phyloP scores from a whole-genome alignment of 2,113 vertebrate species.

The Cebus imitator region DNA sequence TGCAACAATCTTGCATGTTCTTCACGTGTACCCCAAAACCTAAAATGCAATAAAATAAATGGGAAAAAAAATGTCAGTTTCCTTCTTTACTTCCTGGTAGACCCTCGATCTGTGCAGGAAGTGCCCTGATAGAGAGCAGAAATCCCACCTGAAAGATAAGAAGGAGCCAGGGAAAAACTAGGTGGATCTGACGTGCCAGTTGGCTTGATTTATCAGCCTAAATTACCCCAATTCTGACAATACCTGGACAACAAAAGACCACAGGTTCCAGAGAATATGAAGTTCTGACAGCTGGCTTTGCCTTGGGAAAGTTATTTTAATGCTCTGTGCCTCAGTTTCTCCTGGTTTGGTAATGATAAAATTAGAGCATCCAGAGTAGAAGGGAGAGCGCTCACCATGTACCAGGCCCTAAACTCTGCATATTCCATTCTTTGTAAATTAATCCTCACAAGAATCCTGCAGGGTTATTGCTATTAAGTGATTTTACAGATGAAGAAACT shows the following conservation, averaged over 20 bases:
- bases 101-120: background rate
- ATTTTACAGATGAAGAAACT: background rate
- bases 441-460: background rate
- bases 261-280: background rate
- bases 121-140: accelerated
- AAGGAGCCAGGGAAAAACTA: background rate
- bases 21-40: too few species aligned
- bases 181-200: accelerated
- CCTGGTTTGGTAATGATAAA: background rate
- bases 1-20: too few species aligned
- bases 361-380: background rate
- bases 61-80: background rate
- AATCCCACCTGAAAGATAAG: background rate
- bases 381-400: accelerated
- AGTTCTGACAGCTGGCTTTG: background rate
- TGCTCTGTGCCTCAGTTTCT: background rate
- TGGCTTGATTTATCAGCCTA: background rate
- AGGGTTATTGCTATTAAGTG: background rate
- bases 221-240: background rate
- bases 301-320: background rate
- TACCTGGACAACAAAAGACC: background rate
- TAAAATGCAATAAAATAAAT: too few species aligned
- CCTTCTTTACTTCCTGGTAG: background rate
- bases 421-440: background rate
- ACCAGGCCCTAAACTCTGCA: background rate